phyloP scores from a whole-genome alignment of 1,140 invertebrate genomes.

The Monochamus saltuarius region DNA sequence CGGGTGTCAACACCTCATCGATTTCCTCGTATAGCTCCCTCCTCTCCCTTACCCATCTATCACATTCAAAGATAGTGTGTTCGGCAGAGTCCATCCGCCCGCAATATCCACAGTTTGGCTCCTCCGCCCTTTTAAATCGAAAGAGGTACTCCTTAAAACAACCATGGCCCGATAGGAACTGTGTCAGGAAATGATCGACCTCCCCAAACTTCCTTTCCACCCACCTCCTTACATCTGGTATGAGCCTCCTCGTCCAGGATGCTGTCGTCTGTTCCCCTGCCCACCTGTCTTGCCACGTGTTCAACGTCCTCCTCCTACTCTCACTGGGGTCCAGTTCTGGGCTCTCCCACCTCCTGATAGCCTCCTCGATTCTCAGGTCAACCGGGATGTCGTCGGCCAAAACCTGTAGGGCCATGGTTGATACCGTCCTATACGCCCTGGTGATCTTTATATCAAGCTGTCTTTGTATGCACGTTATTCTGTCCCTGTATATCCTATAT shows the following conservation, averaged over 20 bases:
- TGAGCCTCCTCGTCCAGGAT: slow-evolving; percentile 17
- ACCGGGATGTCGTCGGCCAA: slow-evolving; percentile 29
- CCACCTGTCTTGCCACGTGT: no score
- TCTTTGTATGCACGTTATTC: slow-evolving; percentile 29
- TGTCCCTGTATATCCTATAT: slow-evolving; percentile 22
- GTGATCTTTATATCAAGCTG: slow-evolving; percentile 14
- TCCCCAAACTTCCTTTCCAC: slow-evolving; percentile 14
- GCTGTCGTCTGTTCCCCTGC: no score
- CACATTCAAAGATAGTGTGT: no score
- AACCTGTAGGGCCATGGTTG: slow-evolving; percentile 30
- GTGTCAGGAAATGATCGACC: slow-evolving; percentile 16
- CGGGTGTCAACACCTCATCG: no score
- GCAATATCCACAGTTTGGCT: no score
- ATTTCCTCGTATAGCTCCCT: no score
- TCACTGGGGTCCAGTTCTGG: neutral
- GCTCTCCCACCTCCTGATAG: neutral
- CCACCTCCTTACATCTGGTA: slow-evolving; percentile 14
- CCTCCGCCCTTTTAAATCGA: no score
- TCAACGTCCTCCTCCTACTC: neutral
- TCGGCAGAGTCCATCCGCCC: no score
- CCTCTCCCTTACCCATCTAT: no score
- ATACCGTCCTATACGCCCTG: slow-evolving; percentile 35
- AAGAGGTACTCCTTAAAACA: slow-evolving; percentile 12
- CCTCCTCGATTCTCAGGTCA: slow-evolving; percentile 14
- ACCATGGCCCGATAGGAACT: slow-evolving; percentile 19